A percentile compares a stretch with the other conserved stretches of the same genome.
phyloP scores from a whole-genome alignment of 2,888 invertebrate species.

The Zygogramma bicolorata region DNA sequence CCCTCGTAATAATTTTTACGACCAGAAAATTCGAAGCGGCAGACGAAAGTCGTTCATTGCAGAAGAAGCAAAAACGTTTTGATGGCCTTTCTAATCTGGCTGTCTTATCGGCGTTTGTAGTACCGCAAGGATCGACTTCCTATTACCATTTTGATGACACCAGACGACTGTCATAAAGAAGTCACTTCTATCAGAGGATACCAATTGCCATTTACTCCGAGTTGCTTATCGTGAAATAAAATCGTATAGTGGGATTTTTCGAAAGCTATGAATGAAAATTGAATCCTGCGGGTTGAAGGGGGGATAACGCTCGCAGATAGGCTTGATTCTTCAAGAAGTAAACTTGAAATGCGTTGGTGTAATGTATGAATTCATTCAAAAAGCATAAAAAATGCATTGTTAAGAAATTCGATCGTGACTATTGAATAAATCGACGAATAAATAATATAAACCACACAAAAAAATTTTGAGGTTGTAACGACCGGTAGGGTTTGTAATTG shows the following conservation, averaged over 20 bases:
- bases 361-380: too few species aligned
- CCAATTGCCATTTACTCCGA: not conserved
- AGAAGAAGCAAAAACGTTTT: not conserved
- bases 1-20: not conserved
- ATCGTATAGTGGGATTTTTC: not conserved
- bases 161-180: slow-evolving; percentile 4
- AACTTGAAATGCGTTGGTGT: too few species aligned
- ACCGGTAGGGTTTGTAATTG: too few species aligned
- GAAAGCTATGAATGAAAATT: not conserved
- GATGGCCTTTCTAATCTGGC: slow-evolving; percentile 20
- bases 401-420: too few species aligned
- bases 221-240: not conserved
- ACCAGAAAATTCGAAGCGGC: not conserved
- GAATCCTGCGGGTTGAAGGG: not conserved
- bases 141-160: slow-evolving; percentile 32
- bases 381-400: too few species aligned
- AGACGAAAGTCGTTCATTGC: not conserved
- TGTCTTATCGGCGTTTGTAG: slow-evolving; percentile 27
- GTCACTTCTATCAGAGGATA: not conserved
- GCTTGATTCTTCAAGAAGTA: too few species aligned
- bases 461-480: too few species aligned
- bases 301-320: too few species aligned
- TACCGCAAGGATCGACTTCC: slow-evolving; percentile 24
- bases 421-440: too few species aligned
- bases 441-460: too few species aligned